These are phyloP conservation scores for Conus canariensis DNA, from an alignment of 2,888 invertebrate genomes.

Conservation along the genomic window DNA sequence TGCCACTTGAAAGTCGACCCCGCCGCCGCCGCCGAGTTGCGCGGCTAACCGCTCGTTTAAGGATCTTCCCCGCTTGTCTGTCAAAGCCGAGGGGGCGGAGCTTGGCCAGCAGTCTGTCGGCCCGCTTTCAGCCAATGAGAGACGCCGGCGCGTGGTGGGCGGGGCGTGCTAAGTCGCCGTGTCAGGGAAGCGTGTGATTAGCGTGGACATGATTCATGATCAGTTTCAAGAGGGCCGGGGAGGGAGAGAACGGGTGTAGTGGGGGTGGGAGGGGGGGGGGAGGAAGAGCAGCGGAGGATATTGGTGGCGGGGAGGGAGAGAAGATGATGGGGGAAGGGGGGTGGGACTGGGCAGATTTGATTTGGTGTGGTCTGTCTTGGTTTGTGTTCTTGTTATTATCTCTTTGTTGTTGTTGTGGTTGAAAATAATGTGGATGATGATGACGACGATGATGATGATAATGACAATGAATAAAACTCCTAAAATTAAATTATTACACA, in stretches of 20 bases:
- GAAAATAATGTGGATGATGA: too few species aligned
- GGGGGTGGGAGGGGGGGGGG: background rate
- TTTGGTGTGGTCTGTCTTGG: background rate
- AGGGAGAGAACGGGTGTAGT: background rate
- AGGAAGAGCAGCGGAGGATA: background rate
- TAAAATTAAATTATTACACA: too few species aligned
- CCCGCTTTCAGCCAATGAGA: slow-evolving; percentile 14
- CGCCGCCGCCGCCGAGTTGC: background rate
- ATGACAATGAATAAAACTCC: too few species aligned
- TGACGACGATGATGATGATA: too few species aligned
- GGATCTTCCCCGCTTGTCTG: slow-evolving; percentile 18
- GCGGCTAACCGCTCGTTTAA: slow-evolving; percentile 22
- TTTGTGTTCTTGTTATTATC: background rate
- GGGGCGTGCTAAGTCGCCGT: background rate
- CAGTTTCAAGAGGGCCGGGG: background rate
- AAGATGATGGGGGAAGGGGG: background rate
- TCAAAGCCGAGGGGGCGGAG: slow-evolving; percentile 18
- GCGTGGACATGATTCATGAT: slow-evolving; percentile 12
- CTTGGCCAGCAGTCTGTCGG: background rate
- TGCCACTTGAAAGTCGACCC: background rate
- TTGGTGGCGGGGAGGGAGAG: background rate
- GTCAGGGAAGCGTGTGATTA: background rate
- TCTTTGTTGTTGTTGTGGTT: too few species aligned
- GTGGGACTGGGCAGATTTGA: background rate
- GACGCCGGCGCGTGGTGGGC: background rate